Percentiles rank a stretch among this genome's conserved stretches.
These are phyloP conservation scores for Sebastes diaconus DNA, from an alignment of 2,797 vertebrate genomes.

Conservation along the genomic window DNA sequence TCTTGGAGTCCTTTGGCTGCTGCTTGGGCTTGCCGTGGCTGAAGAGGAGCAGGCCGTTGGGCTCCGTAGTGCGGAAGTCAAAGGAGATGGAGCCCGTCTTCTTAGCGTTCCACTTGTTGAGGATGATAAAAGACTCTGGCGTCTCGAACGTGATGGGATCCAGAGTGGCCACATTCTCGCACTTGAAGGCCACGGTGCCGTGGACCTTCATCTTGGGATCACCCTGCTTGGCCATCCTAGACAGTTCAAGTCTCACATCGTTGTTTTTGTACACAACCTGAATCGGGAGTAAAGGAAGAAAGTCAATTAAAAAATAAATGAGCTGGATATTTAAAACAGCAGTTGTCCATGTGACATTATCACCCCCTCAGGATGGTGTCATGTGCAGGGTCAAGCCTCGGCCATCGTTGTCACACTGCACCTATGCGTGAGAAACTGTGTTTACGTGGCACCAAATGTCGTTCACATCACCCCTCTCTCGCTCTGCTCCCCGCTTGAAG, in stretches of 20 bases:
- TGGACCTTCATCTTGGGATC: constrained; percentile 97
- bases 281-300: constrained; percentile 50
- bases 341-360: constrained; percentile 11
- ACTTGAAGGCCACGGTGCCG: constrained; percentile 97
- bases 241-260: constrained; percentile 95
- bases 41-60: constrained; percentile 96
- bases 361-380: background rate
- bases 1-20: constrained; percentile 92
- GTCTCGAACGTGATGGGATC: constrained; percentile 99
- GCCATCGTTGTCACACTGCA: constrained; percentile 19
- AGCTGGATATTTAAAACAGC: background rate
- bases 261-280: constrained; percentile 99
- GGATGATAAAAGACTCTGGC: constrained; percentile 93
- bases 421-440: constrained; percentile 8
- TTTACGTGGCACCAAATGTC: constrained; percentile 22
- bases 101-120: constrained; percentile 98
- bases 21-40: constrained; percentile 96
- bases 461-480: constrained; percentile 15
- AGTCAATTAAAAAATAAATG: background rate
- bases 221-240: constrained; percentile 92
- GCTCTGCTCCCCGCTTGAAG: background rate
- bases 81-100: constrained; percentile 99
- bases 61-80: constrained; percentile 98
- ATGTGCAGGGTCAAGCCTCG: background rate
- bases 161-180: constrained; percentile 96